Percentiles rank a stretch among this genome's conserved stretches.
Evolutionary conservation across 2,113 vertebrate species (phyloP).

Genomic region (Haemorhous mexicanus): DNA sequence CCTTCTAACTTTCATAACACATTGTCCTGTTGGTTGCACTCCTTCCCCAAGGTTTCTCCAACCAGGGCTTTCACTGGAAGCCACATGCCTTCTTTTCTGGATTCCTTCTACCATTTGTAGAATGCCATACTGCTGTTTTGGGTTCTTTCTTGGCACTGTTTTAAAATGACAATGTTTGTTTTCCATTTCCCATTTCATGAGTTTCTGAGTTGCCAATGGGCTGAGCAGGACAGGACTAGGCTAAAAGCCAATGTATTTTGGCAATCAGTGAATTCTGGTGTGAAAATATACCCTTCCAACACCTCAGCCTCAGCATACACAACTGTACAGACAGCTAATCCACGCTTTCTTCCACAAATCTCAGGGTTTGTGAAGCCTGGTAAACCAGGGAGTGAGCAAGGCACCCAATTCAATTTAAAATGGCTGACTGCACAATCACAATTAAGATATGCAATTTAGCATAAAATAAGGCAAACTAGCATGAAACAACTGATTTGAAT

Average conservation of each 20-base stretch:
- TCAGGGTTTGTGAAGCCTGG: neutral
- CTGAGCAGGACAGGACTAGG: neutral
- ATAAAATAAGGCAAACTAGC: conserved; percentile 39
- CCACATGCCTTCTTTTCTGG: neutral
- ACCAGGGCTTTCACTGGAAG: neutral
- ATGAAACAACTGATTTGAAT: conserved; percentile 13
- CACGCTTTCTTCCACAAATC: neutral
- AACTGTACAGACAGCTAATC: neutral
- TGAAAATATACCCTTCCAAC: neutral
- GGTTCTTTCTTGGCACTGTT: neutral
- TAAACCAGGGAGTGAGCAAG: conserved; percentile 2
- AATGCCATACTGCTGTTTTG: neutral
- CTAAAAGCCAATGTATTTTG: neutral
- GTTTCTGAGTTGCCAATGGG: neutral
- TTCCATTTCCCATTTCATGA: neutral
- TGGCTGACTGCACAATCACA: neutral
- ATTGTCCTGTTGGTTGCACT: neutral
- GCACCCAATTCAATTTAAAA: neutral
- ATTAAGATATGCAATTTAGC: conserved; percentile 28
- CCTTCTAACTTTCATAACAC: neutral
- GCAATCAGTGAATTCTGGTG: neutral
- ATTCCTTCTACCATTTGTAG: neutral
- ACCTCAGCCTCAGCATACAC: neutral
- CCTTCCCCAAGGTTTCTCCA: neutral
- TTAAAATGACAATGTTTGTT: neutral